Evolutionary conservation across 1,140 invertebrate species (phyloP), one percentile per base, ranked within the genome.

Genomic region (Ruditapes philippinarum): DNA sequence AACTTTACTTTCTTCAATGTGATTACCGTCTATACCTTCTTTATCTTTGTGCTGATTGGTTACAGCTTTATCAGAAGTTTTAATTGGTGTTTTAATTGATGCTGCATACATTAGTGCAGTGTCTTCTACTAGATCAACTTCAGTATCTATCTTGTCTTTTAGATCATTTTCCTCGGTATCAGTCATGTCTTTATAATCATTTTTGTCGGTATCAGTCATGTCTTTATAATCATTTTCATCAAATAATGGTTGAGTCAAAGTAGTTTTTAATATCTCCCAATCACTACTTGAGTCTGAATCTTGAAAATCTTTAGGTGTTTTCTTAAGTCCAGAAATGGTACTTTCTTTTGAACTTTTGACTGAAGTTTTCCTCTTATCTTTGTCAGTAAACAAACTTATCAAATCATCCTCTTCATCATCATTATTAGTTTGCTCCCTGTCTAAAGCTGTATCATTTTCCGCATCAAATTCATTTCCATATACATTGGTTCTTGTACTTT

Each of bases 251-350:
- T 57, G 49, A 7, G 68, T 84, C 25, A 70, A n/a, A 19, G 40
- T 70, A 17, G 22, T 68, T 33, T 36, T 84, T 45, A 68, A 38
- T 49, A 83, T 65, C n/a, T 83, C 57, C 38, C 51, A 80, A 36
- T 84, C 62, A 70, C 38, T 45, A 73, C n/a, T 49, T 22, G 38
- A 31, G 25, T 49, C 73, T n/a, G 73, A 76, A 28, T 42, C 25
- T 51, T n/a, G 42, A 28, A 22, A 25, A 11, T 49, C 51, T 12
- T 5, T 45, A 12, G 42, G 73, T n/a, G 73, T 76, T 49, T 76
- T 28, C 25, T 25, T 49, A 31, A 49, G 42, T 17, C 73, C 31
- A 5, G 45, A 76, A 31, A 76, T 28, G 28, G 73, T 25, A 49
- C 73, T 76, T 28, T 14, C 14, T 51, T 31, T 40, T n/a, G 1